Base-by-base conservation (phyloP, 2,888 invertebrate species). In the Conus canariensis region DNA sequence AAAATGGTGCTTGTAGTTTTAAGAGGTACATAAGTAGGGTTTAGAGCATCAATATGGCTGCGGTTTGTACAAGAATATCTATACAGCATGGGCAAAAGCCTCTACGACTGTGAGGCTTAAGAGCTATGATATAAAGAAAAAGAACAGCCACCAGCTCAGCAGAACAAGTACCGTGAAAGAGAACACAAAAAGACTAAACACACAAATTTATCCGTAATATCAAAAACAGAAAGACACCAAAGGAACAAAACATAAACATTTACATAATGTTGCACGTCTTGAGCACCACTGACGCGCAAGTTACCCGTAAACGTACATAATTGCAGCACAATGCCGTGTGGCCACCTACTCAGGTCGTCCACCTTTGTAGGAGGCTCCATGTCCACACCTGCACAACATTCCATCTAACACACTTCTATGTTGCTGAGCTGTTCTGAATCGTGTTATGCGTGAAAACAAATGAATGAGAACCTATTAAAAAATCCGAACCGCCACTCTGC, bases 261-360 rank as follows among this genome's bases (percentile, higher is more conserved):
- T 92, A 95, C 96, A 95, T 94, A 25, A 96, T 95, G 90, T 93
- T 95, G 90, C 94, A 94, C n/a, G 92, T 96, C 96, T 90, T 96
- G 96, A n/a, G 96, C 96, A 19, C 96, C 96, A 91, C 96, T 96
- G 94, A 95, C 96, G 45, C 96, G 94, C 92, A 95, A 95, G 92
- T 95, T 95, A n/a, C 19, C 95, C 95, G 92, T 94, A 95, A 9
- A n/a, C n/a, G 95, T 95, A 93, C 95, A 95, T 77, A 96, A 92
- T 14, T 96, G 96, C 88, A 96, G 92, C 12, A 96, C 96, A 88
- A 96, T 96, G 83, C 96, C 30, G 94, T 93, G 92, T 96, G 96
- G 56, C 96, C 96, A n/a, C n/a, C n/a, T n/a, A n/a, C 88, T 96
- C 96, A 91, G 96, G 91, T 22, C 95, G 95, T 91, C 96, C 90